These are phyloP conservation scores for Pipistrellus nathusii DNA, from an alignment of 2,797 vertebrate species.

Conservation along the genomic window DNA sequence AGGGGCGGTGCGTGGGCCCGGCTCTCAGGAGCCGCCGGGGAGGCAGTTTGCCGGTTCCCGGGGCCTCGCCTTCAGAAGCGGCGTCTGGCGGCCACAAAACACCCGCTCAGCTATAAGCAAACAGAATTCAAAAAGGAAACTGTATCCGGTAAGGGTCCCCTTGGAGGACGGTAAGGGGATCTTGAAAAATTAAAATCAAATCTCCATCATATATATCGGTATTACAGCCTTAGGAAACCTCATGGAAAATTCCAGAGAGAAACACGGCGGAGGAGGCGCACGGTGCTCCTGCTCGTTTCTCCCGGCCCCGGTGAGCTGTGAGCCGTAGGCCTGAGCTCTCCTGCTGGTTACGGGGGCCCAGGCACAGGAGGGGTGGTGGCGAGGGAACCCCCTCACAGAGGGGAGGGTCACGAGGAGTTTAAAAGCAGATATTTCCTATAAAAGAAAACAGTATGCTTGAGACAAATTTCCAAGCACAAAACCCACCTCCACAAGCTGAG, in stretches of 20 bases:
- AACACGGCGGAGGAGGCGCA: not conserved
- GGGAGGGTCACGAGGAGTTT: not conserved
- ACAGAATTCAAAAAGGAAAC: slow-evolving; percentile 43
- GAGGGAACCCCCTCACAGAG: not conserved
- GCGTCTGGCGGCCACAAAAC: slow-evolving; percentile 18
- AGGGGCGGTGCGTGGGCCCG: too few relatives aligned
- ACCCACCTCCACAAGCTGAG: not conserved
- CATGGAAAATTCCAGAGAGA: not conserved
- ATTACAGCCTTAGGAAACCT: not conserved
- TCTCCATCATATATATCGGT: not conserved
- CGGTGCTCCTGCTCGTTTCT: not conserved
- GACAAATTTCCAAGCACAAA: not conserved
- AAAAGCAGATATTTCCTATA: not conserved
- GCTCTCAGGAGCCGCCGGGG: not conserved
- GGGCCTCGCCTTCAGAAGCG: not conserved
- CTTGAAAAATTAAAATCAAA: slow-evolving; percentile 61
- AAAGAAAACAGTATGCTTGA: not conserved
- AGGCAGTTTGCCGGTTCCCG: not conserved
- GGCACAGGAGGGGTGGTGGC: accelerated
- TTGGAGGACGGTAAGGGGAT: not conserved
- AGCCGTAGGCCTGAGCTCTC: not conserved
- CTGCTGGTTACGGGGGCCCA: not conserved
- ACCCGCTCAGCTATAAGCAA: not conserved
- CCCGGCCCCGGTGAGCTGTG: not conserved
- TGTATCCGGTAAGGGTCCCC: not conserved